These are phyloP conservation scores for Acanthosepion pharaonis DNA, from an alignment of 2,888 invertebrate genomes.

Conservation along the genomic window DNA sequence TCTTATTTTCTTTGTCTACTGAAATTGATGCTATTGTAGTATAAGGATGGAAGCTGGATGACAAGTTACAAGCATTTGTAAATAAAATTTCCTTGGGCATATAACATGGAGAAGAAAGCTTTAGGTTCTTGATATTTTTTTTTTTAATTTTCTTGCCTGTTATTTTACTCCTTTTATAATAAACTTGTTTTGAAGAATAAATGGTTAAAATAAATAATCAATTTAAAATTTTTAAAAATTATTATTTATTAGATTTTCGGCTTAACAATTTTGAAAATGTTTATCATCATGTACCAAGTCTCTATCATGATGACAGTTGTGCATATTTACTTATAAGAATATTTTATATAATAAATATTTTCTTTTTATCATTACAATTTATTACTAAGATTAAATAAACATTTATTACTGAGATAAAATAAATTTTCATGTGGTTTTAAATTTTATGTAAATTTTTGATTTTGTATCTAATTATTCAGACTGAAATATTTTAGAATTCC, in stretches of 20 bases:
- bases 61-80: neutral
- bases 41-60: neutral
- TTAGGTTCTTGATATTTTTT: neutral
- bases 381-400: neutral
- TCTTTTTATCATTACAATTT: neutral
- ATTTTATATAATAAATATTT: neutral
- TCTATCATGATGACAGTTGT: neutral
- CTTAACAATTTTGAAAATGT: neutral
- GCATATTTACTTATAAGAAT: neutral
- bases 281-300: too few species aligned
- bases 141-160: neutral
- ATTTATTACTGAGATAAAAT: neutral
- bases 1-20: slow-evolving; percentile 7
- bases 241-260: neutral
- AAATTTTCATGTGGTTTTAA: neutral
- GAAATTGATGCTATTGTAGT: neutral
- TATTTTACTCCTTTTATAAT: neutral
- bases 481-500: neutral
- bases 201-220: neutral
- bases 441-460: neutral
- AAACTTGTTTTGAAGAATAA: neutral
- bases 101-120: neutral
- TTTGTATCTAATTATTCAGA: neutral
- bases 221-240: neutral
- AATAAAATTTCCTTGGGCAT: neutral